Conservation (phyloP, 2,888 invertebrate genomes). For the Reticulitermes lucifugus region DNA sequence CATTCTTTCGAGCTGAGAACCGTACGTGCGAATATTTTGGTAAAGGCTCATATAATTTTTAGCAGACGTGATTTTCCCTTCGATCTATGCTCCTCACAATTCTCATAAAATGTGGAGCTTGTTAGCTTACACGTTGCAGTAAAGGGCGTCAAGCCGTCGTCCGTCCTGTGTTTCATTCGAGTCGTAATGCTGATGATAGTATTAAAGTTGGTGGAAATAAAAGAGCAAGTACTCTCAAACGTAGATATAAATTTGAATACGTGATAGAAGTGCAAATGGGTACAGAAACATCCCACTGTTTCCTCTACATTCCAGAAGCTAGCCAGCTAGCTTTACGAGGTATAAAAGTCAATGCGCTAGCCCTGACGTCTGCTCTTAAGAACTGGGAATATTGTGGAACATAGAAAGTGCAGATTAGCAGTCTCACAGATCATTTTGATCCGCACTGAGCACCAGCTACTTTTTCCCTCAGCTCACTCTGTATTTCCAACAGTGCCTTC, state of each 20-base stretch:
- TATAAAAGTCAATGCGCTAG: neutral
- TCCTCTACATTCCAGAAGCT: neutral
- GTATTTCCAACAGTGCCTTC: neutral
- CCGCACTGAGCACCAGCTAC: neutral
- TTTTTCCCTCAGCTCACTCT: neutral
- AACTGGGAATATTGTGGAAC: neutral
- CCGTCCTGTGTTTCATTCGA: too few species aligned
- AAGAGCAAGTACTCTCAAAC: neutral
- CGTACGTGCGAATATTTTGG: too few species aligned
- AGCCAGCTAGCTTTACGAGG: neutral
- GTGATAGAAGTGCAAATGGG: neutral
- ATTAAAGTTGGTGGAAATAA: neutral
- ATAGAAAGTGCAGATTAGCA: neutral
- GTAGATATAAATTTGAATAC: neutral
- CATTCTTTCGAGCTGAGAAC: too few species aligned
- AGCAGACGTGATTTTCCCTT: too few species aligned
- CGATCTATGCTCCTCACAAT: too few species aligned
- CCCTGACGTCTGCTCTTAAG: neutral
- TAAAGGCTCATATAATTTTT: too few species aligned
- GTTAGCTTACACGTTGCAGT: too few species aligned
- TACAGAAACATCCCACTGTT: neutral
- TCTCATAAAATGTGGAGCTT: too few species aligned
- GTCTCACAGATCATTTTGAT: constrained; percentile 8
- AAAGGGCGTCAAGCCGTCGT: too few species aligned
- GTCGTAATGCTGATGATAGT: neutral